Percentiles rank a stretch among this genome's conserved stretches.
phyloP scores from a whole-genome alignment of 1,140 invertebrate genomes.

The Pissodes strobi region DNA sequence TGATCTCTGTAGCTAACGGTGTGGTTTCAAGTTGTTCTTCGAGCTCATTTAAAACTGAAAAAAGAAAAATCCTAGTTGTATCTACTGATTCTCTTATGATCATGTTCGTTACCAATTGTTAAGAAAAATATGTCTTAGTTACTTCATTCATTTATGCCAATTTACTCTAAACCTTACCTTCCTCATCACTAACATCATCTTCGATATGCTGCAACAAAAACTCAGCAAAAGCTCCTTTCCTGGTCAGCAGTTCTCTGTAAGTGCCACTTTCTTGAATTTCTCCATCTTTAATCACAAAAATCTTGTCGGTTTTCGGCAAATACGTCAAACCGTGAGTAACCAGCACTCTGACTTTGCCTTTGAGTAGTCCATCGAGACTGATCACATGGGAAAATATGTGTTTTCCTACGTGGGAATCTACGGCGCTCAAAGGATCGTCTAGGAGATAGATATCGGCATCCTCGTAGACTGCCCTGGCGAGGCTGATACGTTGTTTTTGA shows the following conservation, averaged over 20 bases:
- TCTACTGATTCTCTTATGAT: too few relatives aligned
- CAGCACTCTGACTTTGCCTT: conserved; percentile 79
- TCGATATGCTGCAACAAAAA: conserved; percentile 81
- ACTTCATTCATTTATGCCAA: background rate
- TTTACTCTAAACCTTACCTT: conserved; percentile 43
- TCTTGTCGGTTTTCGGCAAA: conserved; percentile 83
- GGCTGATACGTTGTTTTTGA: conserved; percentile 93
- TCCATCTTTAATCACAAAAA: conserved; percentile 84
- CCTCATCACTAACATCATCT: conserved; percentile 63
- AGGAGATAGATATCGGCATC: conserved; percentile 89
- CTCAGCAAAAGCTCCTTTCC: conserved; percentile 79
- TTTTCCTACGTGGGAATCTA: conserved; percentile 93
- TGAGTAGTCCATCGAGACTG: conserved; percentile 63
- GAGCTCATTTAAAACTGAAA: conserved; percentile 72
- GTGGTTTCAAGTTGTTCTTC: conserved; percentile 74
- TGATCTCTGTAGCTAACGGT: conserved; percentile 67
- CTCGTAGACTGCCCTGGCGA: conserved; percentile 93
- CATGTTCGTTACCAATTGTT: too few relatives aligned
- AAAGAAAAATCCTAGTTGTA: conserved; percentile 13
- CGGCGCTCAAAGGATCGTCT: conserved; percentile 95
- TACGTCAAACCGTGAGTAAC: conserved; percentile 91
- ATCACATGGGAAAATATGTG: conserved; percentile 90
- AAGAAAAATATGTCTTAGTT: too few relatives aligned
- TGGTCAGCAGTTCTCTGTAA: conserved; percentile 78
- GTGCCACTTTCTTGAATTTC: conserved; percentile 81